phyloP scores from a whole-genome alignment of 2,888 invertebrate species.

The Sesia apiformis region DNA sequence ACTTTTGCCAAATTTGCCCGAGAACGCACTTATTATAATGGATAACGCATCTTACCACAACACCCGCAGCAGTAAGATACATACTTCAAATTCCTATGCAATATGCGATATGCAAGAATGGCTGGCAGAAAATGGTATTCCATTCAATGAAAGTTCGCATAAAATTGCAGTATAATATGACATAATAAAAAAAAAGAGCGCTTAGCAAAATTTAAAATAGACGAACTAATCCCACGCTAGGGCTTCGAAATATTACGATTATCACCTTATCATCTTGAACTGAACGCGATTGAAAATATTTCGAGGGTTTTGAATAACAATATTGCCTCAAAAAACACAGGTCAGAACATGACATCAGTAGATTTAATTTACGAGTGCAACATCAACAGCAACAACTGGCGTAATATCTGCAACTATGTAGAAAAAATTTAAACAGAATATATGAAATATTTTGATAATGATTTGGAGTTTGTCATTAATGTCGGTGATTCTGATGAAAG shows the following conservation, averaged over 20 bases:
- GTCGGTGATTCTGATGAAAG: neutral
- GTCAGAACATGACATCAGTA: constrained; percentile 6
- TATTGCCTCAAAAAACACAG: constrained; percentile 7
- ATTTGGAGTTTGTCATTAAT: neutral
- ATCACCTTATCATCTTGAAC: constrained; percentile 11
- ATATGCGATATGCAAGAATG: neutral
- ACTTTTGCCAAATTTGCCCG: constrained; percentile 15
- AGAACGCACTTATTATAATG: constrained; percentile 11
- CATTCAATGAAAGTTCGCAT: neutral
- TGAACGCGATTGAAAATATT: constrained; percentile 11
- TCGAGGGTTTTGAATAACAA: constrained; percentile 12
- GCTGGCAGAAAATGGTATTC: neutral
- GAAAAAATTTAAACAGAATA: constrained; percentile 6
- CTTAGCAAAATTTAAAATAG: constrained; percentile 7
- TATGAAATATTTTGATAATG: too few relatives aligned
- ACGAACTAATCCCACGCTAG: constrained; percentile 8
- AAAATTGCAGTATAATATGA: constrained; percentile 7
- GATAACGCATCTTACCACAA: constrained; percentile 12
- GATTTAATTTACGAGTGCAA: neutral
- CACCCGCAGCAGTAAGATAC: neutral
- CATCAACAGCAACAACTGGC: constrained; percentile 5
- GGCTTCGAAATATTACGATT: constrained; percentile 10
- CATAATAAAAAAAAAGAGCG: constrained; percentile 6
- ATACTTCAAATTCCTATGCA: neutral
- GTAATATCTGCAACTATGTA: constrained; percentile 4